A percentile compares a stretch with the other conserved stretches of the same genome.
phyloP scores from a whole-genome alignment of 1,140 invertebrate species.

The Manduca sexta region DNA sequence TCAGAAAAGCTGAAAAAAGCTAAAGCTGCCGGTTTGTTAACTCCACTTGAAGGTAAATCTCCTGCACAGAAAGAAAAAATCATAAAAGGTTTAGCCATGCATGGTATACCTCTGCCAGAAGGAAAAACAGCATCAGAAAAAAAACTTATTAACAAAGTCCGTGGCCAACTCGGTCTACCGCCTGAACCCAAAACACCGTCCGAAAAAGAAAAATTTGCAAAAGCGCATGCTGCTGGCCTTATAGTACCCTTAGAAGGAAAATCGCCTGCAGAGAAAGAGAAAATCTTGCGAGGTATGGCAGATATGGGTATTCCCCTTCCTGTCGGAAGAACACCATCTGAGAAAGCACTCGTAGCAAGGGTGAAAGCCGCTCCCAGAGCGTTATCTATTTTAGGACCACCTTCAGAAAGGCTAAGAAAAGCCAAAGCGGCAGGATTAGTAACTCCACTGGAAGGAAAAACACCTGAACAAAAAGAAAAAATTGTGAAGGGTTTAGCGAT shows the following conservation, averaged over 20 bases:
- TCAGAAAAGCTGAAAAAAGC: constrained; percentile 9
- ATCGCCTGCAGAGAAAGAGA: constrained; percentile 11
- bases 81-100: constrained; percentile 15
- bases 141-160: constrained; percentile 23
- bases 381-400: not conserved
- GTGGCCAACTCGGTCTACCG: constrained; percentile 19
- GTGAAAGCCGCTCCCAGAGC: constrained; percentile 1
- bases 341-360: constrained; percentile 18
- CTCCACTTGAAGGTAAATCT: constrained; percentile 17
- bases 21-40: constrained; percentile 11
- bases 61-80: constrained; percentile 22
- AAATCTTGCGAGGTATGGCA: constrained; percentile 11
- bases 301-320: constrained; percentile 13
- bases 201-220: constrained; percentile 4
- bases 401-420: constrained; percentile 6
- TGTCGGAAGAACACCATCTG: constrained; percentile 19
- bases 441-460: constrained; percentile 17
- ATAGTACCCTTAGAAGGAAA: constrained; percentile 20
- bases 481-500: constrained; percentile 20
- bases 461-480: constrained; percentile 17
- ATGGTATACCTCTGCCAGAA: constrained; percentile 22
- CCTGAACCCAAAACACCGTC: constrained; percentile 14
- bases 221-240: constrained; percentile 13
- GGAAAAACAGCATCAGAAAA: constrained; percentile 25
- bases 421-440: constrained; percentile 14